Evolutionary conservation across 2,113 vertebrate genomes (phyloP).

Genomic region (Balaeniceps rex): DNA sequence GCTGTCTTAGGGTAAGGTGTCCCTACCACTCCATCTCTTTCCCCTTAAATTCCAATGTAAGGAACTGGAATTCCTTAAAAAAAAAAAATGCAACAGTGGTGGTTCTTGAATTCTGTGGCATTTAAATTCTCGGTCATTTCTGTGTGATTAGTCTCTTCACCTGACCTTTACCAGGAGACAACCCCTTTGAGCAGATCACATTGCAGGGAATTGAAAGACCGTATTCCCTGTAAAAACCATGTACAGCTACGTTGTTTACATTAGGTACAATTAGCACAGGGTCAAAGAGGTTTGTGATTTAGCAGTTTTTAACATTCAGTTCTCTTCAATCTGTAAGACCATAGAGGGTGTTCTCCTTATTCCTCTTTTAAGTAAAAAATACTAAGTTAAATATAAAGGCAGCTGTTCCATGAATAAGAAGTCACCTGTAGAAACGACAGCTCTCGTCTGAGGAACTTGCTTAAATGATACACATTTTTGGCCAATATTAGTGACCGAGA

Average conservation of each 20-base stretch:
- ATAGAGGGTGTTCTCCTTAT: not conserved
- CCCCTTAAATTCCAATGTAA: not conserved
- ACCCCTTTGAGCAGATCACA: not conserved
- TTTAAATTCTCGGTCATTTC: not conserved
- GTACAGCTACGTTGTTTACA: not conserved
- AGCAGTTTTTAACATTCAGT: not conserved
- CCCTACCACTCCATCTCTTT: not conserved
- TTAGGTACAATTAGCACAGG: not conserved
- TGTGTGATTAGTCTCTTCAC: not conserved
- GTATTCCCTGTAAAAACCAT: not conserved
- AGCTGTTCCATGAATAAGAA: not conserved
- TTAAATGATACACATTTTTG: not conserved
- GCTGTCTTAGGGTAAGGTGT: not conserved
- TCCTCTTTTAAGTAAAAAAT: not conserved
- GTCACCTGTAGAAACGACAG: not conserved
- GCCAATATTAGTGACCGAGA: not conserved
- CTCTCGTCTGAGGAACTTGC: not conserved
- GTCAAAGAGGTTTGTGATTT: not conserved
- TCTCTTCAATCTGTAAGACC: not conserved
- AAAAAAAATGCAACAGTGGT: not conserved
- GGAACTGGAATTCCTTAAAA: not conserved
- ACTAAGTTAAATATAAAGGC: not conserved
- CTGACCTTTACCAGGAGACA: not conserved
- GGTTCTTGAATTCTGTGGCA: not conserved
- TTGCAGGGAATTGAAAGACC: not conserved